Base-by-base conservation (phyloP, 2,797 vertebrate species). In the Lophius americanus region DNA sequence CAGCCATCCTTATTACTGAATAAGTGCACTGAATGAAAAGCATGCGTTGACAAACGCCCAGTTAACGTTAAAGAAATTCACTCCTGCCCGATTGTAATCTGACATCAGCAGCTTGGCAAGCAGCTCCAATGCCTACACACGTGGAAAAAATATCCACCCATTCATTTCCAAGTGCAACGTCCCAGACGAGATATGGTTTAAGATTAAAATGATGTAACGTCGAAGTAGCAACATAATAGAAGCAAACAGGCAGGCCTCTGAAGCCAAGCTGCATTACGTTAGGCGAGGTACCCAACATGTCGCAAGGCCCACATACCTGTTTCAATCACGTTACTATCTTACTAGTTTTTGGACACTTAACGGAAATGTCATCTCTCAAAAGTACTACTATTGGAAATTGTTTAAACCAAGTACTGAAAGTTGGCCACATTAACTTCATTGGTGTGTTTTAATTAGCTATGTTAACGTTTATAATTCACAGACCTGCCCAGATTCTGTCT, bases 401-500 rank as follows among this genome's bases (percentile, higher is more conserved):
- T 10, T 9, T 41, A 14, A 7, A 42, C 4, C 37, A 36, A 46
- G 14, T 9, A 36, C 12, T 14, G 7, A 11, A 48, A 57, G 4
- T 3, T 4, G 23, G 3, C 11, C 13, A 36, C 37, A 39, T 9
- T 11, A 12, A 1, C 3, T 4, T 1, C 0, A 32, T 56, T 35
- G 4, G 0, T 59, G 57, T 61, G 76, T 85, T 81, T 78, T 73
- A 68, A 52, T 62, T 59, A 6, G 35, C 33, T 55, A 61, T 14
- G 9, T 71, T 38, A 36, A 50, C 8, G 62, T 86, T 75, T 61
- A n/a, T 53, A 79, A 63, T 68, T 70, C 86, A 96, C 96, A 92
- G 93, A 96, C 96, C 96, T 96, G 94, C 95, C 95, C 90, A 96
- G 87, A 91, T 92, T 94, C 86, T 93, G 96, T 76, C 96, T 92